phyloP scores from a whole-genome alignment of 1,140 invertebrate species.

The Lepidurus packardi region DNA sequence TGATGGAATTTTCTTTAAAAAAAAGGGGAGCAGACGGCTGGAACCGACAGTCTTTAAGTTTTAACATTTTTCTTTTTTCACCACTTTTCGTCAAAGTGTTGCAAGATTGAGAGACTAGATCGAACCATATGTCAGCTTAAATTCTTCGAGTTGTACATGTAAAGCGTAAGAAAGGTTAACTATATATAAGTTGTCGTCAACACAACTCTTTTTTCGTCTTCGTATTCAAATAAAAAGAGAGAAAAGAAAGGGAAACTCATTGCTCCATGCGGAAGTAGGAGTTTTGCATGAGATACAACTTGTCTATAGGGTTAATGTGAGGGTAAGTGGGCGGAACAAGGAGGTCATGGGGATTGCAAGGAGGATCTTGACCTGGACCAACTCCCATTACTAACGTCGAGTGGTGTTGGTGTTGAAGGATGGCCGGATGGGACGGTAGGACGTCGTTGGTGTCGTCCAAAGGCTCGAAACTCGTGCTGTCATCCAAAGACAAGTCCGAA shows the following conservation, averaged over 20 bases:
- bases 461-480: conserved; percentile 66
- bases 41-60: not conserved
- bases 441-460: conserved; percentile 67
- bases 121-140: conserved; percentile 29
- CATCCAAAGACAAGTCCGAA: conserved; percentile 75
- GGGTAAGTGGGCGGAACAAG: conserved; percentile 52
- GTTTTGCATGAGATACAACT: conserved; percentile 95
- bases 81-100: not conserved
- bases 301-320: conserved; percentile 88
- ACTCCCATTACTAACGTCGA: conserved; percentile 19
- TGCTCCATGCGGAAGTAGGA: conserved; percentile 65
- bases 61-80: not conserved
- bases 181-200: too few species aligned
- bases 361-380: conserved; percentile 18
- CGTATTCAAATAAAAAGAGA: too few species aligned
- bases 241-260: not conserved
- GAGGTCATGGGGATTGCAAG: conserved; percentile 35
- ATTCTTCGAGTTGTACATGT: too few species aligned
- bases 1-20: conserved; percentile 10
- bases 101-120: conserved; percentile 34
- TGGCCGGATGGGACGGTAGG: conserved; percentile 46
- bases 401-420: conserved; percentile 27
- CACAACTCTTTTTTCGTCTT: too few species aligned
- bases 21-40: not conserved
- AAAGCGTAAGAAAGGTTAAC: too few species aligned